Base-by-base conservation (phyloP, 2,888 invertebrate species). In the Neoaliturus tenellus region DNA sequence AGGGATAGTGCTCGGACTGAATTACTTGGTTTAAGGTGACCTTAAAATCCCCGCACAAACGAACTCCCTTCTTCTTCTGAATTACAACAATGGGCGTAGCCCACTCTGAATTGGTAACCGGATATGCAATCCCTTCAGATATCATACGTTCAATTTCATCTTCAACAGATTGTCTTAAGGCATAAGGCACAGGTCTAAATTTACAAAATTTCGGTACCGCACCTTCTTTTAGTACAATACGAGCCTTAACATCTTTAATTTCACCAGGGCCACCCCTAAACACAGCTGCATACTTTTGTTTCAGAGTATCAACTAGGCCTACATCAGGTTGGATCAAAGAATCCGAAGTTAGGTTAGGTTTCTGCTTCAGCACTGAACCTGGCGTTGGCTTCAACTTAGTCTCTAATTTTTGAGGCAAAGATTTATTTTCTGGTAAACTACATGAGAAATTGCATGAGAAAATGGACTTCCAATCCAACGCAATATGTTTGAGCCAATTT, bases 81-180 rank as follows among this genome's bases (percentile, higher is more conserved):
- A 89, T 88, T 58, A 88, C 84, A 0, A 89, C 88, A 6, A 89
- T 88, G 5, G 89, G 89, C 82, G 87, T 87, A 17, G 88, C 88
- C 88, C 88, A 89, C 39, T 87, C 85, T 0, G 82, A 67, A n/a
- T 62, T 20, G 23, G 71, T 82, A 5, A 82, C 82, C 8, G 17
- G 44, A 20, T 82, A 75, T 5, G 73, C 31, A n/a, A 48, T 48
- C 0, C 82, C 82, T 31, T 25, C 35, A 6, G 48, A 6, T 23
- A 75, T 33, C 28, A 82, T 51, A 0, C 69, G n/a, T n/a, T 80
- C 23, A 10, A 80, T 35, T 23, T 83, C 71, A 17, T 51, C 20
- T 51, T 51, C 51, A 1, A 23, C 51, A 23, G 20, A 6, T 51
- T 23, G 14, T 12, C 39, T 41, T 33, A 83, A 48, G 1, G 75